phyloP scores from a whole-genome alignment of 2,888 invertebrate species.

The Formica aserva region DNA sequence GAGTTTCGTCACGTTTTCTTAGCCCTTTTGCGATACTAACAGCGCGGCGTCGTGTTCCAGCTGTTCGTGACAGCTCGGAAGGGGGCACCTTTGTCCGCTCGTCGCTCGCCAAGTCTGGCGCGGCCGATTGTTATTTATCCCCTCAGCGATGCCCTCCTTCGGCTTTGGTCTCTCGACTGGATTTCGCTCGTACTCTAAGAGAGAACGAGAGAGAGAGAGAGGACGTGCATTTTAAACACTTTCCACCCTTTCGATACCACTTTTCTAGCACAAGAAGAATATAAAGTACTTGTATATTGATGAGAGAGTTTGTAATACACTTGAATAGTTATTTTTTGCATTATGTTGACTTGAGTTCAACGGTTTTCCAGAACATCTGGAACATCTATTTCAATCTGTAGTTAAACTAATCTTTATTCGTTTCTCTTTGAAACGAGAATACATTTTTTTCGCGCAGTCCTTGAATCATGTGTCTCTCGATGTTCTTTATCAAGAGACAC shows the following conservation, averaged over 20 bases:
- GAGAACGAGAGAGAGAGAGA: not conserved
- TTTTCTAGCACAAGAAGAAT: slow-evolving; percentile 17
- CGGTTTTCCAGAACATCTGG: not conserved
- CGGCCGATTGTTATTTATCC: slow-evolving; percentile 42
- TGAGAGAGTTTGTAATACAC: not conserved
- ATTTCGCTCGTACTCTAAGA: not conserved
- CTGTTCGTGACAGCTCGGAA: slow-evolving; percentile 52
- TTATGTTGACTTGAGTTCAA: slow-evolving; percentile 4
- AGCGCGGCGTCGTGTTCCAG: slow-evolving; percentile 46
- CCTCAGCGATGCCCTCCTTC: slow-evolving; percentile 32
- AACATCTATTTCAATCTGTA: not conserved
- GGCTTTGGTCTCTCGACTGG: slow-evolving; percentile 16
- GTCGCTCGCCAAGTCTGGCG: slow-evolving; percentile 30
- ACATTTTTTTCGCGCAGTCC: not conserved
- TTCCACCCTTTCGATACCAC: slow-evolving; percentile 20
- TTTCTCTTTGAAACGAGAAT: not conserved
- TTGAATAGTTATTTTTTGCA: not conserved
- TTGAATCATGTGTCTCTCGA: not conserved
- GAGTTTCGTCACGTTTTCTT: slow-evolving; percentile 4
- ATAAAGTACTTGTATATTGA: not conserved
- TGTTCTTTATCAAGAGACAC: not conserved
- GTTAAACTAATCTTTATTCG: slow-evolving; percentile 7
- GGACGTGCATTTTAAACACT: not conserved
- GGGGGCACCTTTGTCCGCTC: slow-evolving; percentile 42
- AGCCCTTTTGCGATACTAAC: slow-evolving; percentile 10